Conservation (phyloP, 1,140 invertebrate genomes). For the Bilobella aurantiaca region DNA sequence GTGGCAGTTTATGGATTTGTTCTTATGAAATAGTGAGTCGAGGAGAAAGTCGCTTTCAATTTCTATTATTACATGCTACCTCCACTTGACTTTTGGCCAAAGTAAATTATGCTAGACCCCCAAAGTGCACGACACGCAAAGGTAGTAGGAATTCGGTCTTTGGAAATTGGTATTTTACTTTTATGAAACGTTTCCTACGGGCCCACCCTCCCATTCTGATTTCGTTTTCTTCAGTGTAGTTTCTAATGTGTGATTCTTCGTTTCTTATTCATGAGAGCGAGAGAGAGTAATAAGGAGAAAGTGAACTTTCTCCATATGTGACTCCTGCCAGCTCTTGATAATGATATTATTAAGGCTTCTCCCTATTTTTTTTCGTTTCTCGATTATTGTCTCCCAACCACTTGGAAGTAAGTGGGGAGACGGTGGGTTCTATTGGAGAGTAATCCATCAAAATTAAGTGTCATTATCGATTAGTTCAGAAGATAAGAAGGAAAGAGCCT, state of each 20-base stretch:
- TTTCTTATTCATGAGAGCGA: neutral
- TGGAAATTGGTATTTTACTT: neutral
- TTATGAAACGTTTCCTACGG: neutral
- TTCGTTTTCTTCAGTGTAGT: no score
- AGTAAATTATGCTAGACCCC: slow-evolving; percentile 3
- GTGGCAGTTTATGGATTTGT: neutral
- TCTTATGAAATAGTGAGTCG: neutral
- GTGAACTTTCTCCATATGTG: no score
- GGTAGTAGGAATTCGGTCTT: neutral
- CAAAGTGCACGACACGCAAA: slow-evolving; percentile 1
- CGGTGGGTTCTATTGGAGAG: neutral
- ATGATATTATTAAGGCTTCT: neutral
- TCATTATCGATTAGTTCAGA: slow-evolving; percentile 34
- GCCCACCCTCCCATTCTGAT: neutral
- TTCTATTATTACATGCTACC: slow-evolving; percentile 8
- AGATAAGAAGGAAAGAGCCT: slow-evolving; percentile 15
- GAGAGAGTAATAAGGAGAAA: neutral
- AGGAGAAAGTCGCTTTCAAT: slow-evolving; percentile 5
- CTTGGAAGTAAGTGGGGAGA: neutral
- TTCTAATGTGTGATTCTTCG: no score
- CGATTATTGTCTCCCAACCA: neutral
- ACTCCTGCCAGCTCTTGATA: no score
- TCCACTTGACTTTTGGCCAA: slow-evolving; percentile 1
- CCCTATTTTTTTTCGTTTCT: neutral
- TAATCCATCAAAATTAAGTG: slow-evolving; percentile 37